Evolutionary conservation across 35 echinoderm and acorn worm species (phyloP).

Genomic region (Ptychodera flava): DNA sequence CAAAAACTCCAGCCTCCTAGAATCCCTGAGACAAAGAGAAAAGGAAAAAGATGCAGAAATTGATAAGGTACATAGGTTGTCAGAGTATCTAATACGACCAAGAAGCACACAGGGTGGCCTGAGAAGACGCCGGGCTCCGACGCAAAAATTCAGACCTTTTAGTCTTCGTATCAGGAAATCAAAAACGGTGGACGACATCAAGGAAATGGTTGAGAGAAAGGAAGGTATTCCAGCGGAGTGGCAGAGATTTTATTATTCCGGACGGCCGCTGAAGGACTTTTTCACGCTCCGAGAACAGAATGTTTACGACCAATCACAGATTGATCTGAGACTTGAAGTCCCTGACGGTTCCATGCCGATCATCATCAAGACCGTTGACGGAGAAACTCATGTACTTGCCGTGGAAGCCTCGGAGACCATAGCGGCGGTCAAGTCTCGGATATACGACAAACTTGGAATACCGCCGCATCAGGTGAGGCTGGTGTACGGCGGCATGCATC

Average conservation of each 20-base stretch:
- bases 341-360: conserved; percentile 22
- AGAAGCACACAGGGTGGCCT: neutral
- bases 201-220: conserved; percentile 9
- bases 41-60: neutral
- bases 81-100: neutral
- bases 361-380: conserved; percentile 21
- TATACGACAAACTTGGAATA: conserved; percentile 39
- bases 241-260: conserved; percentile 30
- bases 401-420: conserved; percentile 30
- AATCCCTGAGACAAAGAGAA: neutral
- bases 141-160: conserved; percentile 15
- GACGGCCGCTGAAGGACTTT: conserved; percentile 19
- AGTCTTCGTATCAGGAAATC: conserved; percentile 5
- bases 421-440: conserved; percentile 31
- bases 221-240: conserved; percentile 49
- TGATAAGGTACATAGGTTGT: neutral
- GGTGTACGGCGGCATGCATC: conserved; percentile 12
- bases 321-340: conserved; percentile 25
- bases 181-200: neutral
- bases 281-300: conserved; percentile 9
- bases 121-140: neutral
- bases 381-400: conserved; percentile 20
- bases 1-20: neutral
- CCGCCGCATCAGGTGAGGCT: conserved; percentile 51
- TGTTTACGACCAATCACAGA: neutral